These are phyloP conservation scores for Gymnoscopelus microlampas DNA, from an alignment of 2,797 vertebrate genomes.

Conservation along the genomic window DNA sequence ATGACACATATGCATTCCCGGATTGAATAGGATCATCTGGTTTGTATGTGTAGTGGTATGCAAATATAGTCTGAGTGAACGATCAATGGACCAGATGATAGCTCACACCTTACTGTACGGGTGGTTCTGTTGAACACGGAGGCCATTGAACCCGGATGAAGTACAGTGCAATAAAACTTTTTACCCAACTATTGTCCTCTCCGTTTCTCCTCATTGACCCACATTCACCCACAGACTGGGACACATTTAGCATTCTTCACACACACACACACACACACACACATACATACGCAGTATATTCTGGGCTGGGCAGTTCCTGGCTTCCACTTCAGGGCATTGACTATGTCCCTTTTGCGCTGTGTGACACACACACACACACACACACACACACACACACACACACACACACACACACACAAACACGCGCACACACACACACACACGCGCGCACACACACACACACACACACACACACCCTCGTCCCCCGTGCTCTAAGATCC, in stretches of 20 bases:
- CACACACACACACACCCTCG: conserved; percentile 45
- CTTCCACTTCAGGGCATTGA: conserved; percentile 81
- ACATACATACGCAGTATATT: conserved; percentile 28
- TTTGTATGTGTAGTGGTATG: no score
- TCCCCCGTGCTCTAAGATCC: conserved; percentile 83
- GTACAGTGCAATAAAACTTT: neutral
- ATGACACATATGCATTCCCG: no score
- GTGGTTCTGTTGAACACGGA: no score
- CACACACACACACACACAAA: neutral
- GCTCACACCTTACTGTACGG: no score
- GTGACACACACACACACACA: neutral
- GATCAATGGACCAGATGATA: no score
- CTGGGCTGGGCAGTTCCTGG: conserved; percentile 75
- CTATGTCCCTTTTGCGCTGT: conserved; percentile 66
- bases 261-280: conserved; percentile 31
- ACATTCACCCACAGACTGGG: conserved; percentile 74
- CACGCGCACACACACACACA: conserved; percentile 1
- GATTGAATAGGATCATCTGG: no score
- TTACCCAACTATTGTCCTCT: conserved; percentile 6
- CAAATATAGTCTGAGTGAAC: no score
- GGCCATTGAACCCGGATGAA: neutral
- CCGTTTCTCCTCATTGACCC: conserved; percentile 69
- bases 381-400: conserved; percentile 3
- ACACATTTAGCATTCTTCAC: conserved; percentile 56
- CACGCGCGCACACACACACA: conserved; percentile 14